Conservation (phyloP, 2,797 vertebrate genomes). For the Chiloscyllium punctatum region DNA sequence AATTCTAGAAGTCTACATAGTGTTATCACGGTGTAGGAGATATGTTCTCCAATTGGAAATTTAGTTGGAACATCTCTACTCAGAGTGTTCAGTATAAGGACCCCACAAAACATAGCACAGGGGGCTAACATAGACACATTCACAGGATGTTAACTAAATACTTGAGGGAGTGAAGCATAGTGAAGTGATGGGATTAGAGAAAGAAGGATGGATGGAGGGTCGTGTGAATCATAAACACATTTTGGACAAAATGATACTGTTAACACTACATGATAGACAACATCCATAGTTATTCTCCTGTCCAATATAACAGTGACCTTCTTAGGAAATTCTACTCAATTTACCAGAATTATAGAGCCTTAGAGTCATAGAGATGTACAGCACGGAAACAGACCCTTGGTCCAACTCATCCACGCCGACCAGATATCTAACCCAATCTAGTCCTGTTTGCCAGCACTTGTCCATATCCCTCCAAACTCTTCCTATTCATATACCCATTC, state of each 20-base stretch:
- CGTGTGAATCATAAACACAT: neutral
- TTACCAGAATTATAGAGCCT: neutral
- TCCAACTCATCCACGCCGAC: no score
- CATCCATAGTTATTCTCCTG: neutral
- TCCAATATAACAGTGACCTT: neutral
- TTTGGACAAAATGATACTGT: neutral
- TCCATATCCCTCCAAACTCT: no score
- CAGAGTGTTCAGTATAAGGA: no score
- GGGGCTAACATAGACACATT: neutral
- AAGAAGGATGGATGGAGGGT: neutral
- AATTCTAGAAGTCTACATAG: no score
- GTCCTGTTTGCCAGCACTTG: no score
- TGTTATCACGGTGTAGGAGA: no score
- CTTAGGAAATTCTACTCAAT: neutral
- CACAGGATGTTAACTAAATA: neutral
- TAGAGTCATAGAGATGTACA: no score
- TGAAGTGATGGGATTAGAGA: neutral
- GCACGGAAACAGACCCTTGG: no score
- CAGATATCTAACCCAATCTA: no score
- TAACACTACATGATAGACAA: neutral
- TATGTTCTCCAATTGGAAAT: no score
- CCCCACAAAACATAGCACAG: neutral
- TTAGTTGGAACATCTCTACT: no score
- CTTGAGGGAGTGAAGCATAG: neutral
- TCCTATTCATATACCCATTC: no score